These are phyloP conservation scores for Thalassarche chlororhynchos DNA, from an alignment of 2,113 vertebrate species.

Conservation along the genomic window DNA sequence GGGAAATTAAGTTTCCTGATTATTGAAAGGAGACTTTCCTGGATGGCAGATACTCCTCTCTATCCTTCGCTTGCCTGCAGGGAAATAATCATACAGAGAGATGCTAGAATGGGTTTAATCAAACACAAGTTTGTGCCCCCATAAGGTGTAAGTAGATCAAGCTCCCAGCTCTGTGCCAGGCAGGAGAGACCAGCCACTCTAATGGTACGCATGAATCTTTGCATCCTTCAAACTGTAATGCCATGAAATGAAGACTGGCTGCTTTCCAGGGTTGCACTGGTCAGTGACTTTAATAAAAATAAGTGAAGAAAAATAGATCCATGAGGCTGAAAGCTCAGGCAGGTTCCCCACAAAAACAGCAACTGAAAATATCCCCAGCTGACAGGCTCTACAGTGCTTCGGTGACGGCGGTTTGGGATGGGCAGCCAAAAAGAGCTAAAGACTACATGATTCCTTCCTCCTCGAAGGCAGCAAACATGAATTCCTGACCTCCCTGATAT, in stretches of 20 bases:
- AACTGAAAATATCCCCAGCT: background rate
- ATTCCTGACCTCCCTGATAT: slow-evolving; percentile 35
- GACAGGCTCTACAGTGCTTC: background rate
- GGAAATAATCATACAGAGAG: background rate
- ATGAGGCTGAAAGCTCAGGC: background rate
- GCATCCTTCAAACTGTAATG: background rate
- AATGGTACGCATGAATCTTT: fast-evolving
- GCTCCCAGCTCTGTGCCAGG: background rate
- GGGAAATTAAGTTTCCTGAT: background rate
- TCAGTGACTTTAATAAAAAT: slow-evolving; percentile 15
- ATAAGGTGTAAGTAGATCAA: background rate
- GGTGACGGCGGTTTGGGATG: background rate
- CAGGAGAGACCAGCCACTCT: background rate
- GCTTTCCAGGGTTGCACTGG: background rate
- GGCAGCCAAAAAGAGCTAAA: background rate
- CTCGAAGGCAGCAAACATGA: background rate
- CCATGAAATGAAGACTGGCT: background rate
- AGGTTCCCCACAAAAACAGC: background rate
- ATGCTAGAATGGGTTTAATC: background rate
- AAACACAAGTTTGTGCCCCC: background rate
- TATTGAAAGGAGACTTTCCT: background rate
- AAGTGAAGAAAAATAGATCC: background rate
- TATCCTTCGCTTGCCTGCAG: background rate
- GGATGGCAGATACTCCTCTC: background rate
- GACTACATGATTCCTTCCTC: background rate